phyloP scores from a whole-genome alignment of 35 echinoderm and acorn worm species.

The Antedon bifida region DNA sequence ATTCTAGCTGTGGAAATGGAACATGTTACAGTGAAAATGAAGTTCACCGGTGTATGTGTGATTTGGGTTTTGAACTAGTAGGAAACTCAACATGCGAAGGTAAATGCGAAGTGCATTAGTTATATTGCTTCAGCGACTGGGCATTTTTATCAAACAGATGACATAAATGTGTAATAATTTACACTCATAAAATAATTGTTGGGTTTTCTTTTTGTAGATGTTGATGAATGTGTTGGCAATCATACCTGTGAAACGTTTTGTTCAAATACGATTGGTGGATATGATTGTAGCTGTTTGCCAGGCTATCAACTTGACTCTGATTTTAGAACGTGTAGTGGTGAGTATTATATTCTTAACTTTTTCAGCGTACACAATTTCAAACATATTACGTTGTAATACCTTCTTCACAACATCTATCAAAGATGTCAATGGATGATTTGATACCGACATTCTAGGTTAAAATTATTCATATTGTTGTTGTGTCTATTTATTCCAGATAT shows the following conservation, averaged over 20 bases:
- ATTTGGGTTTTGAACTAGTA: not conserved
- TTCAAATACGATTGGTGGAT: conserved; percentile 18
- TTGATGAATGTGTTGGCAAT: conserved; percentile 12
- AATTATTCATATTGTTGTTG: too few species aligned
- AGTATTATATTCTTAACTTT: not conserved
- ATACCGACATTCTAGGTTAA: too few species aligned
- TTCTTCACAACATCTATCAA: too few species aligned
- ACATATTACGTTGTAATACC: too few species aligned
- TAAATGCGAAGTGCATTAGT: not conserved
- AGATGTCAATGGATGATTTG: too few species aligned
- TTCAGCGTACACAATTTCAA: too few species aligned
- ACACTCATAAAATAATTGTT: too few species aligned
- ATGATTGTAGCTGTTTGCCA: conserved; percentile 15
- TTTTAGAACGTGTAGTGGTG: conserved; percentile 2
- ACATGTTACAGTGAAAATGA: not conserved
- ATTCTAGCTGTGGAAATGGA: not conserved
- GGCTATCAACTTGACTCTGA: conserved; percentile 23
- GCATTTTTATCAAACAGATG: too few species aligned
- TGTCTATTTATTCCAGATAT: conserved; percentile 22
- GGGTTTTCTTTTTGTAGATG: not conserved
- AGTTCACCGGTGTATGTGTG: not conserved
- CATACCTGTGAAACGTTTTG: conserved; percentile 10
- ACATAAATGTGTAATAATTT: too few species aligned
- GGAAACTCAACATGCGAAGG: not conserved
- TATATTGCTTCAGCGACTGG: too few species aligned